Evolutionary conservation across 35 echinoderm and acorn worm genomes (phyloP).

Genomic region (Amphiura filiformis): DNA sequence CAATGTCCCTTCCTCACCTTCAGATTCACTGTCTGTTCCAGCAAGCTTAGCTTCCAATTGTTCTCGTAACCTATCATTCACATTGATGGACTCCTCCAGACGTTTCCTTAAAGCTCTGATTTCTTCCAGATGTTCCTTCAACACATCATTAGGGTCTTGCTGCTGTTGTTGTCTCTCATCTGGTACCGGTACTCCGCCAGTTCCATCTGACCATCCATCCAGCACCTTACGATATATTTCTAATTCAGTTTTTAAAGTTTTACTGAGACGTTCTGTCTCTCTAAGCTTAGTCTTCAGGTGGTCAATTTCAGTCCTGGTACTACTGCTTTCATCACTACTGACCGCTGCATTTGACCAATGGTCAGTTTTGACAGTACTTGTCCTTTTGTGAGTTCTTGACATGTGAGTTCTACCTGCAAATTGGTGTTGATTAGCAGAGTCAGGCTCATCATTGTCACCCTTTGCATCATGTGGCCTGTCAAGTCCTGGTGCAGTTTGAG

Average conservation of each 20-base stretch:
- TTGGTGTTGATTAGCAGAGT: neutral
- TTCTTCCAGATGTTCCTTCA: constrained; percentile 69
- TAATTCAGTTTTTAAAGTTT: constrained; percentile 66
- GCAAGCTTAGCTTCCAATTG: constrained; percentile 69
- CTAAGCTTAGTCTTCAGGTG: constrained; percentile 56
- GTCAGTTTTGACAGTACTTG: neutral
- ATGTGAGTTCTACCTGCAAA: neutral
- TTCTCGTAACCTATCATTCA: constrained; percentile 55
- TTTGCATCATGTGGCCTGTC: neutral
- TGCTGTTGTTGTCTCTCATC: neutral
- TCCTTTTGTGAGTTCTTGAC: too few species aligned
- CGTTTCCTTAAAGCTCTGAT: constrained; percentile 59
- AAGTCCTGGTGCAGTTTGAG: neutral
- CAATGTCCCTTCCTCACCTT: neutral
- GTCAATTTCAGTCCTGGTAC: constrained; percentile 30
- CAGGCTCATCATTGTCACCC: neutral
- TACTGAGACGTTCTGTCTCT: constrained; percentile 48
- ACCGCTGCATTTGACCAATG: too few species aligned
- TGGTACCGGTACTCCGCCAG: neutral
- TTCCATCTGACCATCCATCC: neutral
- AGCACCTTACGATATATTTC: constrained; percentile 65
- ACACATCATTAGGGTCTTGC: constrained; percentile 24
- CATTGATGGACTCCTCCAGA: constrained; percentile 74
- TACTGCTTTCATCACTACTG: neutral
- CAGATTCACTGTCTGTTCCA: constrained; percentile 23